Conservation (phyloP, 2,113 vertebrate genomes). For the Limanda limanda region DNA sequence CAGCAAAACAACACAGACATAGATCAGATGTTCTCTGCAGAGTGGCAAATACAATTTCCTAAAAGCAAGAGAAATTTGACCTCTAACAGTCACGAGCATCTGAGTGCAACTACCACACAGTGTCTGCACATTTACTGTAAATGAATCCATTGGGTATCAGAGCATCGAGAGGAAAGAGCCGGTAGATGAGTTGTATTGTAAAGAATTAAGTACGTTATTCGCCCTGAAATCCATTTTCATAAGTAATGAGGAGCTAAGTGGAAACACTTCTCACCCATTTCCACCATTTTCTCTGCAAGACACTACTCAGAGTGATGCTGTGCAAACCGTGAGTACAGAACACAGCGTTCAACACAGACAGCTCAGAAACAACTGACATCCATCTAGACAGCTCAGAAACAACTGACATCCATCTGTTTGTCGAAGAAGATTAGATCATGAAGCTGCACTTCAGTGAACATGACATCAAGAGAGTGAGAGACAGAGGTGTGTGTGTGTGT, state of each 20-base stretch:
- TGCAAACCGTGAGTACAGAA: neutral
- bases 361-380: neutral
- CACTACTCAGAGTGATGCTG: neutral
- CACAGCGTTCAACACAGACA: neutral
- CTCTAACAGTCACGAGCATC: constrained; percentile 17
- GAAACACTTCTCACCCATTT: neutral
- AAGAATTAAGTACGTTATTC: neutral
- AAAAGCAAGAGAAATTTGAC: neutral
- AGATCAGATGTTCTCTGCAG: neutral
- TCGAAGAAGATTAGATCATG: neutral
- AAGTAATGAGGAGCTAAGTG: neutral
- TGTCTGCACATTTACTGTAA: constrained; percentile 13
- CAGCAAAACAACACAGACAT: neutral
- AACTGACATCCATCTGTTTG: neutral
- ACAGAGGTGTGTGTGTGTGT: neutral
- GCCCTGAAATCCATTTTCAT: constrained; percentile 2
- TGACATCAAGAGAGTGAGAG: neutral
- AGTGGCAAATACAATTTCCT: neutral
- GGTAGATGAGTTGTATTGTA: neutral
- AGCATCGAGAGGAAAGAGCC: neutral
- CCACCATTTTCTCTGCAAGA: neutral
- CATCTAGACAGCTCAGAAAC: neutral
- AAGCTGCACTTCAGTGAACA: neutral
- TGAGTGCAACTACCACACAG: neutral
- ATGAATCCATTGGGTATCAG: constrained; percentile 11